These are phyloP conservation scores for Octodon degus DNA, from an alignment of 2,113 vertebrate species.

Conservation along the genomic window DNA sequence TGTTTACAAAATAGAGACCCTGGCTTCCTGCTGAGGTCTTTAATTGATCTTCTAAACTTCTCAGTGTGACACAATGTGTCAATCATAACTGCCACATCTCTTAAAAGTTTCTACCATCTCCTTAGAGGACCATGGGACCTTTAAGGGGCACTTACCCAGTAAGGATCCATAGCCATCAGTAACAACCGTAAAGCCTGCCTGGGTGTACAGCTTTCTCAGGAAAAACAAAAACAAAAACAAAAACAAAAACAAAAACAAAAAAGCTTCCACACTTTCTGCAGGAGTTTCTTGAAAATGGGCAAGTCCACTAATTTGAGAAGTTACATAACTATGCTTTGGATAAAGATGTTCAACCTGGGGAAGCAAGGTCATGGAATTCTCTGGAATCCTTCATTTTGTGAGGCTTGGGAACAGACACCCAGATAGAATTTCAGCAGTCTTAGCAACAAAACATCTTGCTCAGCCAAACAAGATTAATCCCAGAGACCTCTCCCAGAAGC, in stretches of 20 bases:
- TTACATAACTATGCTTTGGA: background rate
- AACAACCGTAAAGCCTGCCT: background rate
- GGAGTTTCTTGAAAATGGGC: background rate
- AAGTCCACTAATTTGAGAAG: background rate
- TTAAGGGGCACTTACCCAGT: background rate
- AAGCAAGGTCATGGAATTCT: background rate
- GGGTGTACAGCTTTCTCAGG: background rate
- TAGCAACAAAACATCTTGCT: background rate
- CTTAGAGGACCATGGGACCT: background rate
- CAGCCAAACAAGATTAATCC: background rate
- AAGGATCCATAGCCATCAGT: background rate
- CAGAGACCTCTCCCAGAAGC: background rate
- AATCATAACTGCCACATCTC: background rate
- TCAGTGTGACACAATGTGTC: too few species aligned
- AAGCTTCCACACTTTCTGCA: background rate
- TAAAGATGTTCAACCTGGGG: background rate
- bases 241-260: background rate
- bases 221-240: background rate
- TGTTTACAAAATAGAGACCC: too few species aligned
- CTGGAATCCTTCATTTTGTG: background rate
- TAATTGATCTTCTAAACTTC: too few species aligned
- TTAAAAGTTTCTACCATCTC: background rate
- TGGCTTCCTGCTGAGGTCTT: too few species aligned
- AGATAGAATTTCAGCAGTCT: background rate
- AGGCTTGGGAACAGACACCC: background rate